Conservation (phyloP, 2,888 invertebrate species). For the Sphecodes monilicornis region DNA sequence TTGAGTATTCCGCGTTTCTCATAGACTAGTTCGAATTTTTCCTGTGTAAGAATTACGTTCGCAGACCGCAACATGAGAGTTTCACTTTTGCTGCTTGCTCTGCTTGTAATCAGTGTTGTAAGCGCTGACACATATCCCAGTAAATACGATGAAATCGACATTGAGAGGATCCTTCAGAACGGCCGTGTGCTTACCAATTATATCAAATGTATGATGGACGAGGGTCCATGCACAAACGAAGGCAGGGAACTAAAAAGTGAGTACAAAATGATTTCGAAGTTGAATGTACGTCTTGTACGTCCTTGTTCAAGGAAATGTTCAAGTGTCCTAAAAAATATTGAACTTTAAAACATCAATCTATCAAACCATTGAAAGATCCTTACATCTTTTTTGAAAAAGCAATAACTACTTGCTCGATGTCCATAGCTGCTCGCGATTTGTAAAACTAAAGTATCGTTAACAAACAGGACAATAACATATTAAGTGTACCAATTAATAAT, state of each 20-base stretch:
- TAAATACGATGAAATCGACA: slow-evolving; percentile 86
- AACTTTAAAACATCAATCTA: neutral
- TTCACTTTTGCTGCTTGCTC: slow-evolving; percentile 66
- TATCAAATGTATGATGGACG: slow-evolving; percentile 87
- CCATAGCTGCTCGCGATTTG: neutral
- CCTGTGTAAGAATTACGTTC: neutral
- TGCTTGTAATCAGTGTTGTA: slow-evolving; percentile 62
- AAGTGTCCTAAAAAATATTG: neutral
- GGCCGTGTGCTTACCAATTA: slow-evolving; percentile 87
- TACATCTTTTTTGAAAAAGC: neutral
- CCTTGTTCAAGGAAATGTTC: neutral
- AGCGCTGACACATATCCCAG: slow-evolving; percentile 84
- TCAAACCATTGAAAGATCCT: too few species aligned
- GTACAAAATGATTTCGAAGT: slow-evolving; percentile 69
- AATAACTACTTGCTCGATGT: neutral
- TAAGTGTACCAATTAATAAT: neutral
- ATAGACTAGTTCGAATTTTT: slow-evolving; percentile 1
- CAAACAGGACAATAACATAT: neutral
- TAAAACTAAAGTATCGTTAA: neutral
- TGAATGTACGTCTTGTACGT: neutral
- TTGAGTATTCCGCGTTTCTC: neutral
- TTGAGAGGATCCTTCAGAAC: slow-evolving; percentile 87
- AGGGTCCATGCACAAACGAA: slow-evolving; percentile 87
- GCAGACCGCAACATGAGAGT: slow-evolving; percentile 64
- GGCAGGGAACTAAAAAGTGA: slow-evolving; percentile 87